Percentiles rank a stretch among this genome's conserved stretches.
Evolutionary conservation across 2,797 vertebrate genomes (phyloP).

Genomic region (Melopsittacus undulatus): DNA sequence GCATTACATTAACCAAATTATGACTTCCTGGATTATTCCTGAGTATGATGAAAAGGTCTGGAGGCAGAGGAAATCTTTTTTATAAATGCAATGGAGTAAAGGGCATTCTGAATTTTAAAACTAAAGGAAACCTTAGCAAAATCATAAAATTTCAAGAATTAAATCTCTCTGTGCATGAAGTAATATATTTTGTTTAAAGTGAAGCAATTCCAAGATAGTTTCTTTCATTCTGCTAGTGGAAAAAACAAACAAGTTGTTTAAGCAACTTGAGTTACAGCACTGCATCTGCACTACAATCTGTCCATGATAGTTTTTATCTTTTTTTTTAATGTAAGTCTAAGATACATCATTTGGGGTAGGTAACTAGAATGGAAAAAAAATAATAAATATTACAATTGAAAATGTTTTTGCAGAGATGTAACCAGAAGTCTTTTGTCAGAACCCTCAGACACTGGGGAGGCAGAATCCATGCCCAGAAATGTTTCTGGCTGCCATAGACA

Average conservation of each 20-base stretch:
- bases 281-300: neutral
- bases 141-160: neutral
- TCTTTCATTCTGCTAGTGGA: neutral
- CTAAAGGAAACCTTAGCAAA: neutral
- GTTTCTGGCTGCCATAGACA: neutral
- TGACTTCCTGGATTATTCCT: neutral
- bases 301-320: neutral
- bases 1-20: neutral
- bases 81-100: neutral
- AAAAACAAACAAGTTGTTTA: neutral
- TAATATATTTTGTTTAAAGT: neutral
- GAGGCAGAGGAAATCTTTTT: neutral
- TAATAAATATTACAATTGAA: neutral
- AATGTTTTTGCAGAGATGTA: neutral
- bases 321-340: neutral
- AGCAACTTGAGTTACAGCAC: neutral
- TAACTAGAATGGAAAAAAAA: neutral
- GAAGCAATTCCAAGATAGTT: neutral
- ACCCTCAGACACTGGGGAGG: neutral
- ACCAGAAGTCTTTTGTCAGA: neutral
- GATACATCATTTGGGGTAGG: fast-evolving
- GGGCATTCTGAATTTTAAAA: neutral
- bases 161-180: neutral
- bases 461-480: neutral
- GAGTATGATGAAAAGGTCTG: neutral